Evolutionary conservation across 2,113 vertebrate species (phyloP).

Genomic region (Marcusenius ussheri): DNA sequence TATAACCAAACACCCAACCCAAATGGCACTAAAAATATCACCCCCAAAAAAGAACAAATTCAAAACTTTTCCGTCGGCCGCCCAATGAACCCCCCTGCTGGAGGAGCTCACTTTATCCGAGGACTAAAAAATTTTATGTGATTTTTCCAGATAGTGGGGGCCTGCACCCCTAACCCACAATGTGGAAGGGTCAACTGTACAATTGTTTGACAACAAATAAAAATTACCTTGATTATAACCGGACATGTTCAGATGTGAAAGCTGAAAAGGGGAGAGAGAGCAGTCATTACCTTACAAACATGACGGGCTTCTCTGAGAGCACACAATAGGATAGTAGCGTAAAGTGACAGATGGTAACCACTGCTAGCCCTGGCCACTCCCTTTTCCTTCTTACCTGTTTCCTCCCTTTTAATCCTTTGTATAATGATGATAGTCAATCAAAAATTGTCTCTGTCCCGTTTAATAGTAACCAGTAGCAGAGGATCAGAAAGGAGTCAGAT

Average conservation of each 20-base stretch:
- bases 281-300: not conserved
- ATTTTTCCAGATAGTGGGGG: no score
- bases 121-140: no score
- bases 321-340: not conserved
- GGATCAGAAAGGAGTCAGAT: no score
- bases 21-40: no score
- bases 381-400: not conserved
- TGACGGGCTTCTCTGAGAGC: not conserved
- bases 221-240: not conserved
- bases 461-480: no score
- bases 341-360: not conserved
- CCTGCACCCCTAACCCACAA: no score
- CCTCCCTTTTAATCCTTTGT: not conserved
- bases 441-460: not conserved
- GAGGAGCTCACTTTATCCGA: no score
- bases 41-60: no score
- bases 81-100: no score
- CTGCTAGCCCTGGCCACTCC: not conserved
- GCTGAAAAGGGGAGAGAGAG: not conserved
- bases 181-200: no score
- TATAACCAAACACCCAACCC: no score
- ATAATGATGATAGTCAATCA: not conserved
- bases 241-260: not conserved
- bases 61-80: no score
- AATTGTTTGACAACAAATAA: not conserved